phyloP scores from a whole-genome alignment of 1,140 invertebrate genomes.

The Cyclina sinensis region DNA sequence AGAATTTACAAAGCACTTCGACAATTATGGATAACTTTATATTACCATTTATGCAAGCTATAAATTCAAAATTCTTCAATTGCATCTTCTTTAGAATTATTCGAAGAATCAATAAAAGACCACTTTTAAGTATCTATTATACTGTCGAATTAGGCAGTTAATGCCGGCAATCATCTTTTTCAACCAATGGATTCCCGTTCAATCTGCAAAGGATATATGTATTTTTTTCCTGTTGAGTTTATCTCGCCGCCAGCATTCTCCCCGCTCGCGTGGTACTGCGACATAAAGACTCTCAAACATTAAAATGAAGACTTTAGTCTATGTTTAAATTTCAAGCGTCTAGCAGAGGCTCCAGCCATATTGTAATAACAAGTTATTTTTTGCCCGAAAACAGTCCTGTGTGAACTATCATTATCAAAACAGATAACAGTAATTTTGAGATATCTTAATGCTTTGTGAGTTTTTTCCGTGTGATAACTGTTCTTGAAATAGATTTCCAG shows the following conservation, averaged over 20 bases:
- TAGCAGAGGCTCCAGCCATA: conserved; percentile 13
- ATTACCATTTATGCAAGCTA: not conserved
- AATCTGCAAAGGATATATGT: not conserved
- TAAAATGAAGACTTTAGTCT: conserved; percentile 35
- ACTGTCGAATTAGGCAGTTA: not conserved
- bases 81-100: conserved; percentile 14
- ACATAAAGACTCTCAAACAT: not conserved
- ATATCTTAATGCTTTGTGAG: not conserved
- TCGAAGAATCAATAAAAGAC: not conserved
- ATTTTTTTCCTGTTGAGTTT: not conserved
- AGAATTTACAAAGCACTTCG: too few species aligned
- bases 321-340: conserved; percentile 31
- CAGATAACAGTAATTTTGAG: conserved; percentile 17
- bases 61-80: conserved; percentile 10
- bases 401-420: conserved; percentile 33
- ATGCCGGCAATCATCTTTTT: not conserved
- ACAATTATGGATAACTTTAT: not conserved
- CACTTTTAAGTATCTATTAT: conserved; percentile 12
- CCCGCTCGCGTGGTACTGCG: not conserved
- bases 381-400: conserved; percentile 6
- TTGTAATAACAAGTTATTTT: conserved; percentile 14
- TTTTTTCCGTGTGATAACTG: not conserved
- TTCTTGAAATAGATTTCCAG: not conserved
- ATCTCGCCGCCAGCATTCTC: conserved; percentile 18
- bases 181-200: conserved; percentile 1